Base-by-base conservation (phyloP, 2,888 invertebrate species). In the Pristionchus arcanus region DNA sequence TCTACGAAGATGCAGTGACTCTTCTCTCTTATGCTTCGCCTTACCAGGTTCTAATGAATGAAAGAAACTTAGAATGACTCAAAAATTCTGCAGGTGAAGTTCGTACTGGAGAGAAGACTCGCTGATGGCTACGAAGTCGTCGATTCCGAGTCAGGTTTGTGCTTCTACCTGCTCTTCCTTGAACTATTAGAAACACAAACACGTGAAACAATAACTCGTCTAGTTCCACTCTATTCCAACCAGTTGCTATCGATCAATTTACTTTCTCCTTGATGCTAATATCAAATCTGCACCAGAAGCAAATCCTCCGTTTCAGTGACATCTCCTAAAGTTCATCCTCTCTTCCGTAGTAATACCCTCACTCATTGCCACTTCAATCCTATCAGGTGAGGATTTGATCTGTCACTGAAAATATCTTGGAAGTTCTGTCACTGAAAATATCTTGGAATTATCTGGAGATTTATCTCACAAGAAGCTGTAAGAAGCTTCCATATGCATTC, bases 11-110 rank as follows among this genome's bases (percentile, higher is more conserved):
- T 94, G 98, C 98, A 0, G 96, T 98, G 89, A 97, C 97, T 3
- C 97, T 98, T 91, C 96, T 98, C 74, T 97, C 97, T 91, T 97
- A 98, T 92, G 98, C 98, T 13, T 98, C 98, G 68, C 98, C 98
- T 0, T 98, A 98, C 95, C 97, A 97, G 90, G 97, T 97, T 42
- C 21, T 42, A 49, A 31, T 55, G 53, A 55, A 1, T 53, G 2
- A 86, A 25, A 25, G n/a, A 11, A 37, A 7, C 0, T n/a, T 66
- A 4, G 5, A 53, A 31, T 63, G 13, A 37, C n/a, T 34, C 31
- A 9, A 63, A 9, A 19, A 4, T 63, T 86, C 66, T 90, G 16
- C 81, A 91, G 92, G 92, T 93, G 63, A 92, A 92, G 84, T 90
- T 93, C 13, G 93, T 92, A 37, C 89, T 93, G 42, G 93, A 93